Evolutionary conservation across 2,888 invertebrate genomes (phyloP).

Genomic region (Chelonus formosanus): DNA sequence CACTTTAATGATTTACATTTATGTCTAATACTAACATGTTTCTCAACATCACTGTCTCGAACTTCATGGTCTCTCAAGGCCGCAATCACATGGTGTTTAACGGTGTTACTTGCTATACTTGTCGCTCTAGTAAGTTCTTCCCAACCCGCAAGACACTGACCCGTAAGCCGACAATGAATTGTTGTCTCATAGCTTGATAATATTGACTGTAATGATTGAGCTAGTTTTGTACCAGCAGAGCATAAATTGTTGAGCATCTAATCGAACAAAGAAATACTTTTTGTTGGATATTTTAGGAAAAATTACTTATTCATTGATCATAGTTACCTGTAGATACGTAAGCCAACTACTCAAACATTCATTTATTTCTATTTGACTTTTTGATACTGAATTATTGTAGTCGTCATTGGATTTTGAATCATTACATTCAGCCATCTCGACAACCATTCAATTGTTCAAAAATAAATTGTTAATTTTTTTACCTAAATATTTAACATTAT

Average conservation of each 20-base stretch:
- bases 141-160: slow-evolving; percentile 71
- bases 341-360: slow-evolving; percentile 63
- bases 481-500: no score
- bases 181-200: slow-evolving; percentile 59
- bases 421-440: slow-evolving; percentile 54
- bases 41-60: slow-evolving; percentile 55
- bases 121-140: slow-evolving; percentile 73
- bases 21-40: slow-evolving; percentile 45
- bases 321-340: slow-evolving; percentile 59
- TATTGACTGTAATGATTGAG: slow-evolving; percentile 70
- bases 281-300: neutral
- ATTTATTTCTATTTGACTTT: slow-evolving; percentile 59
- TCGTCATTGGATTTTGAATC: slow-evolving; percentile 54
- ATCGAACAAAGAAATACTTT: neutral
- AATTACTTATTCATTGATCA: slow-evolving; percentile 4
- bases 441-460: neutral
- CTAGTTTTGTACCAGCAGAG: slow-evolving; percentile 71
- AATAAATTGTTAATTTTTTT: no score
- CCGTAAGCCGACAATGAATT: slow-evolving; percentile 67
- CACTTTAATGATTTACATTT: no score
- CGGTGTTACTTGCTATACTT: slow-evolving; percentile 71
- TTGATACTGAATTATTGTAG: slow-evolving; percentile 52
- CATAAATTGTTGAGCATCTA: slow-evolving; percentile 73
- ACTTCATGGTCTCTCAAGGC: slow-evolving; percentile 66
- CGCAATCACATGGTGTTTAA: slow-evolving; percentile 72